Percentiles rank a stretch among this genome's conserved stretches.
Evolutionary conservation across 2,113 vertebrate genomes (phyloP).

Genomic region (Xerus inauris): DNA sequence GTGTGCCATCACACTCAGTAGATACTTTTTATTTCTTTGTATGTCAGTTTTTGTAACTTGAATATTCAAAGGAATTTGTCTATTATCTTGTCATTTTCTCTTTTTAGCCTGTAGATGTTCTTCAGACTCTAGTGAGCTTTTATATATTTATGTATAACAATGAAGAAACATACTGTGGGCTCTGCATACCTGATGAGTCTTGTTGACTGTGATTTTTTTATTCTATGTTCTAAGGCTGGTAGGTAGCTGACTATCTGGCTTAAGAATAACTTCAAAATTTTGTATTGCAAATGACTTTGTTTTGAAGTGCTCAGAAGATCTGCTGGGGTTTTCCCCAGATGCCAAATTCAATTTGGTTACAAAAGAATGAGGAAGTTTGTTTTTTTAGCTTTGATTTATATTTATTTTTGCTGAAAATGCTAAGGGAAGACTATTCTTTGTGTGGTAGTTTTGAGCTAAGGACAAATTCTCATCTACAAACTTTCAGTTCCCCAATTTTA

Average conservation of each 20-base stretch:
- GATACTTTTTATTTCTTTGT: background rate
- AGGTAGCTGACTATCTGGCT: background rate
- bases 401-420: background rate
- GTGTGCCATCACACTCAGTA: too few relatives aligned
- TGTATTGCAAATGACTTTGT: background rate
- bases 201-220: background rate
- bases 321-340: background rate
- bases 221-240: background rate
- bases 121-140: background rate
- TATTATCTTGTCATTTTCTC: background rate
- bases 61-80: slow-evolving; percentile 24
- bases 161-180: background rate
- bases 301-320: background rate
- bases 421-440: background rate
- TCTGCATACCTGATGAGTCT: background rate
- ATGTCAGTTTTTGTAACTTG: background rate
- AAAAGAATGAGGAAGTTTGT: background rate
- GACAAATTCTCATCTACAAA: background rate
- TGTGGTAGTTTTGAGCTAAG: background rate
- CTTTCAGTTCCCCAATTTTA: background rate
- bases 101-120: background rate
- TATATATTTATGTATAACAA: background rate
- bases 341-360: background rate
- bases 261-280: background rate
- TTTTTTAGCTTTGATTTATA: background rate